phyloP scores from a whole-genome alignment of 2,888 invertebrate species.

The Eucera pruinosa region DNA sequence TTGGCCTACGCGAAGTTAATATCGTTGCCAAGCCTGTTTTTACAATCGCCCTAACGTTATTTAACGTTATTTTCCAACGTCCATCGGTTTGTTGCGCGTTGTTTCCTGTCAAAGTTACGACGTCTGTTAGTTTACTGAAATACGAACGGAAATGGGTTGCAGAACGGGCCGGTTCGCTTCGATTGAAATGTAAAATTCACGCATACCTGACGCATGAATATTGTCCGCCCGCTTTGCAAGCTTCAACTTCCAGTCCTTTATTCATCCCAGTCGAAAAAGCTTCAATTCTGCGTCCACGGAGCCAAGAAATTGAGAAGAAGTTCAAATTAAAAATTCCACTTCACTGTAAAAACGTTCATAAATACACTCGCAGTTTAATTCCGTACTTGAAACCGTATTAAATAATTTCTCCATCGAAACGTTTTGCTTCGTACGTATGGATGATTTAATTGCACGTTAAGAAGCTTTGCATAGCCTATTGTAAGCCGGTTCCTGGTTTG shows the following conservation, averaged over 20 bases:
- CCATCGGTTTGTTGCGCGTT: background rate
- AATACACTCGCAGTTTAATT: background rate
- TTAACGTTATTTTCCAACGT: conserved; percentile 11
- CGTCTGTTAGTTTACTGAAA: conserved; percentile 38
- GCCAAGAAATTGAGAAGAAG: conserved; percentile 13
- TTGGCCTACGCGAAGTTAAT: conserved; percentile 8
- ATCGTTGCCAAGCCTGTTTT: background rate
- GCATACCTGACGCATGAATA: conserved; percentile 34
- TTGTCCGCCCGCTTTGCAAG: conserved; percentile 1
- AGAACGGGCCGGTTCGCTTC: conserved; percentile 15
- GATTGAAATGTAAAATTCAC: conserved; percentile 59
- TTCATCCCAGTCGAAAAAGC: conserved; percentile 14
- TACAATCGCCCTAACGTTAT: background rate
- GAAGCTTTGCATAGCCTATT: no score
- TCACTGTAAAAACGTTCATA: background rate
- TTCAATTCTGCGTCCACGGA: background rate
- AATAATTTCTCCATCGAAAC: no score
- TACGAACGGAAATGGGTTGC: conserved; percentile 25
- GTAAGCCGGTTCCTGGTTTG: no score
- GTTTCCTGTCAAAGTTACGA: conserved; percentile 26
- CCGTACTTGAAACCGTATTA: no score
- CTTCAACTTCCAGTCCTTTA: background rate
- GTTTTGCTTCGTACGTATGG: no score
- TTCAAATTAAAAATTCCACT: background rate
- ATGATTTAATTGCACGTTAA: no score